phyloP scores from a whole-genome alignment of 2,888 invertebrate species.

The Agonopterix subpropinquella region DNA sequence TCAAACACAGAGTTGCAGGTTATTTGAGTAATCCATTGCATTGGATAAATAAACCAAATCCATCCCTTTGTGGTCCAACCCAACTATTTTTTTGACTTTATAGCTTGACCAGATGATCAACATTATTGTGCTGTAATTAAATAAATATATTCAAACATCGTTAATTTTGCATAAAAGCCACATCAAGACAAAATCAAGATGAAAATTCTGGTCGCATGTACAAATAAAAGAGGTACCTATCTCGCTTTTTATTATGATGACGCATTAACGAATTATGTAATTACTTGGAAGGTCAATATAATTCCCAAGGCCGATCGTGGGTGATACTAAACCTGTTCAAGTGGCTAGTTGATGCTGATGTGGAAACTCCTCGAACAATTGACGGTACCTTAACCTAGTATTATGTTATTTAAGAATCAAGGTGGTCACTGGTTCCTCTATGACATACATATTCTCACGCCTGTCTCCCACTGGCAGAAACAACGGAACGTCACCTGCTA shows the following conservation, averaged over 20 bases:
- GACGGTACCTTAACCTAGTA: slow-evolving; percentile 22
- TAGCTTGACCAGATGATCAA: too few species aligned
- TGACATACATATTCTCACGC: background rate
- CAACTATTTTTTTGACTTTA: too few species aligned
- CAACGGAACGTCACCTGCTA: too few species aligned
- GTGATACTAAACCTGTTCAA: slow-evolving; percentile 41
- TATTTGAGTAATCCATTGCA: too few species aligned
- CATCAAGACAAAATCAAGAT: background rate
- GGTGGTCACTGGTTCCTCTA: slow-evolving; percentile 19
- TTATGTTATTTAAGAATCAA: slow-evolving; percentile 29
- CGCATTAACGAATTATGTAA: slow-evolving; percentile 47
- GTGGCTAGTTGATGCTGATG: slow-evolving; percentile 25
- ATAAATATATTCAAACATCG: background rate
- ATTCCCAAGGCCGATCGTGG: slow-evolving; percentile 44
- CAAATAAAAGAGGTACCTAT: slow-evolving; percentile 18
- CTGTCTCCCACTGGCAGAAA: too few species aligned
- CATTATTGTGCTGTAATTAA: too few species aligned
- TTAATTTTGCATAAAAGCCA: background rate
- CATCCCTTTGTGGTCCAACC: too few species aligned
- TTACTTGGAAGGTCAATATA: slow-evolving; percentile 47
- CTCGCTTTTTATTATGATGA: slow-evolving; percentile 30
- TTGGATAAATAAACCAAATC: too few species aligned
- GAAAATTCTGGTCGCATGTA: slow-evolving; percentile 22
- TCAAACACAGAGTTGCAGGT: too few species aligned
- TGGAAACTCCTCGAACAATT: slow-evolving; percentile 30